Evolutionary conservation across 2,113 vertebrate species (phyloP).

Genomic region (Clupea harengus): DNA sequence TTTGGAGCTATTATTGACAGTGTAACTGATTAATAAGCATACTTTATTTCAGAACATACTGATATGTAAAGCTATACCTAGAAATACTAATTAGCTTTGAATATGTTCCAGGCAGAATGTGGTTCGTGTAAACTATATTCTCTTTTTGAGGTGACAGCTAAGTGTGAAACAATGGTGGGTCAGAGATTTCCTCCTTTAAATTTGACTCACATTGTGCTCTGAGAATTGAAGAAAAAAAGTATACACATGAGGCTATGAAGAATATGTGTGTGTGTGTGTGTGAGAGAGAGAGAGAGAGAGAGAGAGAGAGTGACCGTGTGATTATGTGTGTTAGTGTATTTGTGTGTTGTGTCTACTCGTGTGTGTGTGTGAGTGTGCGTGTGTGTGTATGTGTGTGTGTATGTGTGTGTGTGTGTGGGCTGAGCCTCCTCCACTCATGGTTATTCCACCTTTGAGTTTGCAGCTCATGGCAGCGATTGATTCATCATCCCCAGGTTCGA

Average conservation of each 20-base stretch:
- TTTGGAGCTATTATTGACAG: too few species aligned
- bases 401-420: not conserved
- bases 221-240: not conserved
- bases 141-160: too few species aligned
- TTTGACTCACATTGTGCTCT: not conserved
- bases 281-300: too few species aligned
- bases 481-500: not conserved
- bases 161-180: too few species aligned
- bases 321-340: too few species aligned
- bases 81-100: too few species aligned
- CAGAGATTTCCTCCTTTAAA: too few species aligned
- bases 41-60: not conserved
- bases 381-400: not conserved
- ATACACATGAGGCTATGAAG: not conserved
- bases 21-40: not conserved
- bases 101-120: too few species aligned
- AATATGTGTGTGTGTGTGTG: not conserved
- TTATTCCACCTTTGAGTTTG: not conserved
- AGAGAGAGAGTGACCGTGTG: too few species aligned
- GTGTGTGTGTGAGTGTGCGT: not conserved
- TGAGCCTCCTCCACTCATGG: not conserved
- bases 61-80: not conserved
- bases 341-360: too few species aligned
- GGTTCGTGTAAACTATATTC: too few species aligned
- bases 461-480: not conserved